Conservation (phyloP, 2,113 vertebrate species). For the Nycticorax nycticorax region DNA sequence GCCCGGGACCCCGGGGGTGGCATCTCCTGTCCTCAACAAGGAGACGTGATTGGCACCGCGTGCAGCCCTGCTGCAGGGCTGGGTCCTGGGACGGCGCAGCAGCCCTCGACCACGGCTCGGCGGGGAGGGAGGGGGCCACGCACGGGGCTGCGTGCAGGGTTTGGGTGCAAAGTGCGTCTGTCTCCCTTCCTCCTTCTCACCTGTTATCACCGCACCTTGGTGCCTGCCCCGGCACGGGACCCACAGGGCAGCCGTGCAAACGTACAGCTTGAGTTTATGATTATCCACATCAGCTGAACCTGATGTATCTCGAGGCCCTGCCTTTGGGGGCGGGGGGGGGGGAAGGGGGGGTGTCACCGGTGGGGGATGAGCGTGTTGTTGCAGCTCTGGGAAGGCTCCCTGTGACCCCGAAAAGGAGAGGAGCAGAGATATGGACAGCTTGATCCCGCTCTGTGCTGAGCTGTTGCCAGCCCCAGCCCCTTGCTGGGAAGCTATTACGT, state of each 20-base stretch:
- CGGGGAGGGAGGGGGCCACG: not conserved
- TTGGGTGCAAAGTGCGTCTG: not conserved
- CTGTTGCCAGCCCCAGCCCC: not conserved
- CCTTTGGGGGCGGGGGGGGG: not conserved
- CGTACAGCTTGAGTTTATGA: not conserved
- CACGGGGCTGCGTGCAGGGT: not conserved
- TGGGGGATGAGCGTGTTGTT: accelerated
- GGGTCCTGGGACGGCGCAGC: not conserved
- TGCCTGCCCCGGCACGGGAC: not conserved
- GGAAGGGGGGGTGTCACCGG: not conserved
- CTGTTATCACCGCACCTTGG: not conserved
- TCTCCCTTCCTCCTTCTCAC: not conserved
- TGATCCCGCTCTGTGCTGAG: not conserved
- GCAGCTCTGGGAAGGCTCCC: not conserved
- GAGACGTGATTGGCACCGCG: accelerated
- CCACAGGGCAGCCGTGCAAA: not conserved
- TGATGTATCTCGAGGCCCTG: not conserved
- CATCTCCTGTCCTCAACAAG: accelerated
- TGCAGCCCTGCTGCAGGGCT: not conserved
- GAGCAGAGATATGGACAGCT: accelerated
- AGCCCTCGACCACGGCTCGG: accelerated
- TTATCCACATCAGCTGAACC: not conserved
- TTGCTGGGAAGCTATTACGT: accelerated
- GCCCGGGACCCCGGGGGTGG: accelerated
- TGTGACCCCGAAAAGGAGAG: not conserved